phyloP scores from a whole-genome alignment of 2,888 invertebrate species.

The Tachystola acroxantha region DNA sequence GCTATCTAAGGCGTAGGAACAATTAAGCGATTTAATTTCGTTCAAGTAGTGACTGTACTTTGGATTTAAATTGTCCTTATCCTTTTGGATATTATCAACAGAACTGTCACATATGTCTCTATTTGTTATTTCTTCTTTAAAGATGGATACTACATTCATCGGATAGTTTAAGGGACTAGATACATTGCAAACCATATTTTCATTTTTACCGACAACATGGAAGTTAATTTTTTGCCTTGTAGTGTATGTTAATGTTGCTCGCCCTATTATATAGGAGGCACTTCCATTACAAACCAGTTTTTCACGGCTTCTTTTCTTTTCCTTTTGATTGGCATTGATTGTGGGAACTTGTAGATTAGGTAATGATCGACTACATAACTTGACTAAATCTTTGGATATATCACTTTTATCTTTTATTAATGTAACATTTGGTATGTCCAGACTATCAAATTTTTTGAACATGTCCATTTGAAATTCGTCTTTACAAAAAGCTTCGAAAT shows the following conservation, averaged over 20 bases:
- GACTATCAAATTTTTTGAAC: conserved; percentile 48
- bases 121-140: conserved; percentile 46
- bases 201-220: conserved; percentile 48
- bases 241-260: conserved; percentile 60
- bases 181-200: conserved; percentile 30
- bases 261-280: conserved; percentile 53
- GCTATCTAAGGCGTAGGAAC: conserved; percentile 41
- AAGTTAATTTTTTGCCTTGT: conserved; percentile 62
- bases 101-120: conserved; percentile 16
- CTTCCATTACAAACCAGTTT: conserved; percentile 32
- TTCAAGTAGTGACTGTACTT: conserved; percentile 31
- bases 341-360: conserved; percentile 40
- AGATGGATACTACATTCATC: conserved; percentile 57
- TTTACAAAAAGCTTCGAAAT: conserved; percentile 26
- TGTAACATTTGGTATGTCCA: conserved; percentile 64
- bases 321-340: conserved; percentile 28
- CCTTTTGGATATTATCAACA: conserved; percentile 20
- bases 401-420: conserved; percentile 50
- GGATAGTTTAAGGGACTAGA: conserved; percentile 54
- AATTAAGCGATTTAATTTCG: conserved; percentile 41
- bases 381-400: conserved; percentile 33
- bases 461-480: conserved; percentile 31
- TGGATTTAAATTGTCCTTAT: conserved; percentile 20
- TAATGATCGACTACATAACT: conserved; percentile 35
- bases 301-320: conserved; percentile 28